Evolutionary conservation across 2,797 vertebrate genomes (phyloP).

Genomic region (Eidolon dupreanum): DNA sequence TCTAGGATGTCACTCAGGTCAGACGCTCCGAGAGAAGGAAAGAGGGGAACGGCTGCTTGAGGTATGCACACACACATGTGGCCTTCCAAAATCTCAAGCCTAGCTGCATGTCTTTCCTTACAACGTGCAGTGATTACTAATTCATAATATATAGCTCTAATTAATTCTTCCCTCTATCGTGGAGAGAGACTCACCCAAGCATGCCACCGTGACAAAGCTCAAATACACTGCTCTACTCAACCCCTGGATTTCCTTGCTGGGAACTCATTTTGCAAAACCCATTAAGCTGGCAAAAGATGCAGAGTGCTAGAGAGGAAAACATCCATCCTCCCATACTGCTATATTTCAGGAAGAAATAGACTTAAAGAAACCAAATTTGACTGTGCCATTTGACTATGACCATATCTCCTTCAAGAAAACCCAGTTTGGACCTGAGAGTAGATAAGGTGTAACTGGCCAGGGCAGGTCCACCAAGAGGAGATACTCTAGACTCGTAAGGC

Average conservation of each 20-base stretch:
- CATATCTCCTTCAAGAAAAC: neutral
- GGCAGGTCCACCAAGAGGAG: neutral
- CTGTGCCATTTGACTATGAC: neutral
- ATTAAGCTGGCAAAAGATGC: conserved; percentile 21
- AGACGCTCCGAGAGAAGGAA: neutral
- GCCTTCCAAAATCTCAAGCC: neutral
- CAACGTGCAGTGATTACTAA: conserved; percentile 53
- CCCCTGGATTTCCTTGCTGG: conserved; percentile 43
- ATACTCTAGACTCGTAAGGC: no score
- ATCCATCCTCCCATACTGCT: neutral
- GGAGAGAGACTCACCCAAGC: conserved; percentile 41
- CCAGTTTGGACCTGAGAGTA: neutral
- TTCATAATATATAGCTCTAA: conserved; percentile 68
- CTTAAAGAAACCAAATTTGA: neutral
- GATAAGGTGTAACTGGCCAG: neutral
- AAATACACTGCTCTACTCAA: neutral
- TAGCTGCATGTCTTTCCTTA: conserved; percentile 8
- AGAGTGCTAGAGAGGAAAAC: neutral
- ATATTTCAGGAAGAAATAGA: neutral
- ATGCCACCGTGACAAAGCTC: neutral
- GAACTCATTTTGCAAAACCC: conserved; percentile 61
- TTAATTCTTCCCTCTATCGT: conserved; percentile 70
- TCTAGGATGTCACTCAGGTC: conserved; percentile 1
- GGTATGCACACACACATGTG: neutral
- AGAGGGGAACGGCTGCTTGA: neutral